Evolutionary conservation across 2,888 invertebrate genomes (phyloP).

Genomic region (Deilephila elpenor): DNA sequence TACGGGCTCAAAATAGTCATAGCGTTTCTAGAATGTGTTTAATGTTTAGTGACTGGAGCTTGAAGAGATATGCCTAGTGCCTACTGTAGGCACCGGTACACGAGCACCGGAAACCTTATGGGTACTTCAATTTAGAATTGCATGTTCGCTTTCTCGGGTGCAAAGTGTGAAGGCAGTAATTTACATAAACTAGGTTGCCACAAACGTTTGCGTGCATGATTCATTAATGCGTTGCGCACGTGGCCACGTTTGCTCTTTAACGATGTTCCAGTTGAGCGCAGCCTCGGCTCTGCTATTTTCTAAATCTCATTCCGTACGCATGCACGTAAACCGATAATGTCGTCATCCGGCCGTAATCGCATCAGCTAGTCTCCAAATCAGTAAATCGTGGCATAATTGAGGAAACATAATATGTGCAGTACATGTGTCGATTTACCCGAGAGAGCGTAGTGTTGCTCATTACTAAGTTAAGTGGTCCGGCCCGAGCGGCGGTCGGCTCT

Average conservation of each 20-base stretch:
- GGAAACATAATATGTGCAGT: neutral
- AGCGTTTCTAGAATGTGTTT: neutral
- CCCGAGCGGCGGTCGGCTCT: constrained; percentile 41
- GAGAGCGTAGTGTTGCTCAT: constrained; percentile 53
- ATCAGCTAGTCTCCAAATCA: neutral
- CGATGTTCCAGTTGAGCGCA: no score
- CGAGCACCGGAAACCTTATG: neutral
- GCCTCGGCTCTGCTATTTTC: no score
- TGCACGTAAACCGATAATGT: neutral
- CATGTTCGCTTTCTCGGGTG: constrained; percentile 14
- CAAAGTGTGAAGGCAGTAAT: constrained; percentile 14
- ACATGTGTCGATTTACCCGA: constrained; percentile 1
- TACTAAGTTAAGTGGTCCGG: constrained; percentile 43
- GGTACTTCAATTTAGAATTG: constrained; percentile 17
- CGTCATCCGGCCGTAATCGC: neutral
- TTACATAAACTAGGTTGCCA: constrained; percentile 24
- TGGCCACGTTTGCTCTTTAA: neutral
- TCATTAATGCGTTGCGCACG: constrained; percentile 24
- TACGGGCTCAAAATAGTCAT: neutral
- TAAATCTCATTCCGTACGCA: neutral
- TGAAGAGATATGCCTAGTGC: neutral
- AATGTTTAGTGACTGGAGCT: neutral
- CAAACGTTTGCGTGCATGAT: constrained; percentile 19
- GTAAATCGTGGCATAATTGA: constrained; percentile 12
- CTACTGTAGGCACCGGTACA: neutral